These are phyloP conservation scores for Drosophila teissieri DNA, from an alignment of 1,140 invertebrate species.

Conservation along the genomic window DNA sequence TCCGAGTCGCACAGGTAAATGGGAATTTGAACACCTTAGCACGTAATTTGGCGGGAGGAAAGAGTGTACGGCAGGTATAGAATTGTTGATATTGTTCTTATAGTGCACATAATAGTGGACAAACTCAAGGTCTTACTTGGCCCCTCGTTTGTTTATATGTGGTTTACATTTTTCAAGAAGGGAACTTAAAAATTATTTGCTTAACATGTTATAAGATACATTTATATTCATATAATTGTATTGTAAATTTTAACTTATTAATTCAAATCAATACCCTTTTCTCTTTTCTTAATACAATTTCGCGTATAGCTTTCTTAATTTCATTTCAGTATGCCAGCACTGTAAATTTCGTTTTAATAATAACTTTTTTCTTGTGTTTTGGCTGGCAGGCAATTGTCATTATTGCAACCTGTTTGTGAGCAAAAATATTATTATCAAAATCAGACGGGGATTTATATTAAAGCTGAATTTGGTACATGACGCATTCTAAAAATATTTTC, in stretches of 20 bases:
- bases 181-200: too few relatives aligned
- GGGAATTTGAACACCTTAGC: conserved; percentile 8
- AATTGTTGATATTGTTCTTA: background rate
- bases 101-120: too few relatives aligned
- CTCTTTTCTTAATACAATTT: background rate
- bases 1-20: conserved; percentile 96
- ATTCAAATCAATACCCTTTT: too few relatives aligned
- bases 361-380: background rate
- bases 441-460: background rate
- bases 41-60: conserved; percentile 1
- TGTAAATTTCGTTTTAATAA: conserved; percentile 39
- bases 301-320: too few relatives aligned
- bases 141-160: too few relatives aligned
- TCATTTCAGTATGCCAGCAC: conserved; percentile 5
- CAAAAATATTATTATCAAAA: background rate
- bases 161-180: too few relatives aligned
- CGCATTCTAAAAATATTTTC: background rate
- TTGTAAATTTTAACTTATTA: too few relatives aligned
- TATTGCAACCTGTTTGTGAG: conserved; percentile 18
- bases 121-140: too few relatives aligned
- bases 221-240: too few relatives aligned
- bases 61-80: background rate
- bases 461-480: background rate
- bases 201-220: too few relatives aligned
- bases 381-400: conserved; percentile 1